Evolutionary conservation across 2,797 vertebrate genomes (phyloP), one percentile per base, ranked within the genome.

Genomic region (Neomorphus geoffroyi): DNA sequence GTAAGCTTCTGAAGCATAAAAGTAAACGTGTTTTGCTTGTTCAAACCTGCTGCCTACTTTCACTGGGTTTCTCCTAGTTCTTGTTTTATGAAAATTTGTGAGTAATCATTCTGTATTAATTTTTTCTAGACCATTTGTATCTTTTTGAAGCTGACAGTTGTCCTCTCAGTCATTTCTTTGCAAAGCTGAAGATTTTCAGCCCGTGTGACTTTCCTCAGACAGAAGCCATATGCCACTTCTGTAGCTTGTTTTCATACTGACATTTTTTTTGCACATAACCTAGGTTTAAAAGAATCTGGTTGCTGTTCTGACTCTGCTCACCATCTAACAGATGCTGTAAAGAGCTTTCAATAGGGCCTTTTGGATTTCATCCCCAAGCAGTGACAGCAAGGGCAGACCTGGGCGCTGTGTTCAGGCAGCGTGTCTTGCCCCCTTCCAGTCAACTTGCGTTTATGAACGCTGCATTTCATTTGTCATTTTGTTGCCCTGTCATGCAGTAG

Each of bases 321-420:
- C 18, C 37, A 33, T 37, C 45, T 33, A 72, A 61, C 9, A 6
- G 35, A 19, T 21, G 45, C 6, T n/a, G 10, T 14, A 33, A 48
- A 56, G 45, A 60, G 3, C 19, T 78, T 73, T 60, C 69, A 51
- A 15, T 0, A 5, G 8, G 10, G 10, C 10, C 16, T 61, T 91
- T 37, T 1, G 2, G 23, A 33, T 80, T 58, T 75, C 62, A n/a
- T 27, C 6, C 23, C 23, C 19, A 69, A 28, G n/a, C 19, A 82
- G 66, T 3, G 2, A 13, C 50, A 79, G 50, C 0, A 1, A 27
- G 37, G 0, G 0, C 23, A 45, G 61, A 13, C 0, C 4, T 51
- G 71, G 16, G 10, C 2, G 0, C 33, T 35, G 22, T 86, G 57
- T 56, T 53, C 43, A 32, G 48, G 41, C 50, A 41, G 23, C 14